Evolutionary conservation across 2,797 vertebrate species (phyloP).

Genomic region (Crenichthys baileyi): DNA sequence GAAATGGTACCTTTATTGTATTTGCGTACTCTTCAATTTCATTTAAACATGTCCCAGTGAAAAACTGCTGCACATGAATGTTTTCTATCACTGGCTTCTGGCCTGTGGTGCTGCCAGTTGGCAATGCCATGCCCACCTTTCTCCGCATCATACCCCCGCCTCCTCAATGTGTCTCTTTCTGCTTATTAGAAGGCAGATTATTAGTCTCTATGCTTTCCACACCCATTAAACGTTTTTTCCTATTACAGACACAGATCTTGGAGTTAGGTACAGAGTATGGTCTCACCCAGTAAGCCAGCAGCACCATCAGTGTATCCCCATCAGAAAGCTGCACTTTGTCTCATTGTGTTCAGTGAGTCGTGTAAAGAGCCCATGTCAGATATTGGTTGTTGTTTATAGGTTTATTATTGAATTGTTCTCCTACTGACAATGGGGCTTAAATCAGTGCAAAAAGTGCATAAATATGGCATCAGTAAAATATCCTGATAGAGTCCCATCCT

Average conservation of each 20-base stretch:
- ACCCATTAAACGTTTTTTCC: conserved; percentile 63
- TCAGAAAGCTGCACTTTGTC: conserved; percentile 18
- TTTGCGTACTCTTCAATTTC: not conserved
- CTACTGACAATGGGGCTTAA: conserved; percentile 2
- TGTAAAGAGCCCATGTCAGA: not conserved
- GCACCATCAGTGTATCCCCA: conserved; percentile 4
- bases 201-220: conserved; percentile 63
- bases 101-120: not conserved
- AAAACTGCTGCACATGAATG: not conserved
- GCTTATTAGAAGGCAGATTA: conserved; percentile 46
- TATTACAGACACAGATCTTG: conserved; percentile 48
- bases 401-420: conserved; percentile 4
- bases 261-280: conserved; percentile 14
- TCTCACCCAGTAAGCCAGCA: conserved; percentile 22
- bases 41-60: not conserved
- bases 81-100: not conserved
- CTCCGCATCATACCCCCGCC: conserved; percentile 9
- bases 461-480: conserved; percentile 5
- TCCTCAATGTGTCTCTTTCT: conserved; percentile 52
- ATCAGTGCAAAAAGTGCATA: conserved; percentile 13
- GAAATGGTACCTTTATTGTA: too few species aligned
- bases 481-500: conserved; percentile 3
- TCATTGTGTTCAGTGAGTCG: conserved; percentile 28
- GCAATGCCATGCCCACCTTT: not conserved
- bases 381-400: conserved; percentile 3